A percentile compares a stretch with the other conserved stretches of the same genome.
Conservation (phyloP, 2,113 vertebrate species). For the Mandrillus leucophaeus region DNA sequence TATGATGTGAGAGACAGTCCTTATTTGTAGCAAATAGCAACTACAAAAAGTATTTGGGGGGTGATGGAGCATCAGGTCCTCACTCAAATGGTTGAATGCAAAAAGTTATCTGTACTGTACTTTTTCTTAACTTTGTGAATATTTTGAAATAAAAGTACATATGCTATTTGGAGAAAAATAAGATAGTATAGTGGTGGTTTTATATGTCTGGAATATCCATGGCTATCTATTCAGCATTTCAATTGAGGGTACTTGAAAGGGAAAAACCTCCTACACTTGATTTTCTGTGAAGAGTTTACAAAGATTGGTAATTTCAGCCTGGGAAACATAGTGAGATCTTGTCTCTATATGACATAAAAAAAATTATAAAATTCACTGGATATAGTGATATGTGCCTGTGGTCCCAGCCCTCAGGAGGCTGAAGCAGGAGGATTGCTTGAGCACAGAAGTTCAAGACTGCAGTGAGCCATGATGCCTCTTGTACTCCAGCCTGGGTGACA, state of each 20-base stretch:
- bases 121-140: not conserved
- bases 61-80: not conserved
- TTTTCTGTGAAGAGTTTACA: not conserved
- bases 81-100: not conserved
- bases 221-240: not conserved
- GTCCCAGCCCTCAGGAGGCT: too few relatives aligned
- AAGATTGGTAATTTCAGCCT: not conserved
- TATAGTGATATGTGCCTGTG: too few relatives aligned
- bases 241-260: not conserved
- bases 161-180: conserved; percentile 49
- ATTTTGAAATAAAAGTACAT: conserved; percentile 29
- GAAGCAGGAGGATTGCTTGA: too few relatives aligned
- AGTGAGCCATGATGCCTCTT: too few relatives aligned
- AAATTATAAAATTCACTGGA: too few relatives aligned
- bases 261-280: not conserved
- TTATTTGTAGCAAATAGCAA: not conserved
- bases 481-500: too few relatives aligned
- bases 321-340: too few relatives aligned
- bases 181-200: not conserved
- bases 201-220: not conserved
- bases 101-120: not conserved
- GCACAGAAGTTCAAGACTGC: too few relatives aligned
- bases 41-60: not conserved
- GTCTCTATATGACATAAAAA: too few relatives aligned
- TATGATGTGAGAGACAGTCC: not conserved